These are phyloP conservation scores for Nomada goodeniana DNA, from an alignment of 2,888 invertebrate genomes.

Conservation along the genomic window DNA sequence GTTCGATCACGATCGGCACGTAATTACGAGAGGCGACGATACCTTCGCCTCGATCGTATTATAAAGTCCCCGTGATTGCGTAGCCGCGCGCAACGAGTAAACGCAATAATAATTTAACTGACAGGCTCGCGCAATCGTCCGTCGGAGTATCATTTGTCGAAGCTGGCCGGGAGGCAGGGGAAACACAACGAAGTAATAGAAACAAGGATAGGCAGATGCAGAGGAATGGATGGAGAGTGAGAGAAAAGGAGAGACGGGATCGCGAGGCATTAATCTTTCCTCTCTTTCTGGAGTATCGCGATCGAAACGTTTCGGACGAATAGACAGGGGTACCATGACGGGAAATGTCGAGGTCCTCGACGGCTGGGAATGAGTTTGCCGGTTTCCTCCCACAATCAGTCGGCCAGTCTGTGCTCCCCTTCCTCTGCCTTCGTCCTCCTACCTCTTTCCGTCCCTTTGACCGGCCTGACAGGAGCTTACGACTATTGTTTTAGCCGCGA, in stretches of 20 bases:
- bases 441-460: constrained; percentile 54
- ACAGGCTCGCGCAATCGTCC: constrained; percentile 64
- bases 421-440: constrained; percentile 28
- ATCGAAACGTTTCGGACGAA: constrained; percentile 73
- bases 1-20: constrained; percentile 57
- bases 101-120: constrained; percentile 71
- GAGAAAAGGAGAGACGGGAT: constrained; percentile 26
- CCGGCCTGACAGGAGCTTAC: constrained; percentile 70
- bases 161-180: constrained; percentile 20
- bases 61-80: constrained; percentile 53
- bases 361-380: constrained; percentile 82
- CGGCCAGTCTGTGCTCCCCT: constrained; percentile 60
- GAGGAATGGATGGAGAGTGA: background rate
- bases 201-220: background rate
- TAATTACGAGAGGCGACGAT: constrained; percentile 57
- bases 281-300: constrained; percentile 69
- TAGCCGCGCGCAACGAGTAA: constrained; percentile 48
- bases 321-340: constrained; percentile 71
- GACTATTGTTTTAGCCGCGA: constrained; percentile 75
- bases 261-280: constrained; percentile 68
- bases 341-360: constrained; percentile 77
- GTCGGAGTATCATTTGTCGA: constrained; percentile 68
- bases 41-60: constrained; percentile 42
- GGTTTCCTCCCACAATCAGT: constrained; percentile 81
- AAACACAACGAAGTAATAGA: constrained; percentile 10